Conservation (phyloP, 2,888 invertebrate genomes). For the Pammene aurita region DNA sequence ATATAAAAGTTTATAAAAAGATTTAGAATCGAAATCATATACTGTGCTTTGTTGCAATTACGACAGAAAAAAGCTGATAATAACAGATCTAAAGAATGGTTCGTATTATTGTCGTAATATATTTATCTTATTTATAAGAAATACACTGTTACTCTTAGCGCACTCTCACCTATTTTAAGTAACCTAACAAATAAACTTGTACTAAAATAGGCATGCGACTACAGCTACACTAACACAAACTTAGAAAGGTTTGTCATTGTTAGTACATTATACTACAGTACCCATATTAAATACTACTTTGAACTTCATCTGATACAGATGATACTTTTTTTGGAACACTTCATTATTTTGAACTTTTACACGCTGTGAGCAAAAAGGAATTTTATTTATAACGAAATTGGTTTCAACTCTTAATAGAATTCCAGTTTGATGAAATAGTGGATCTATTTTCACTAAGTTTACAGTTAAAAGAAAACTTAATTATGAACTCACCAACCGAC, state of each 20-base stretch:
- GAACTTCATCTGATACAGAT: conserved; percentile 82
- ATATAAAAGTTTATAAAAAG: neutral
- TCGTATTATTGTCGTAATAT: conserved; percentile 22
- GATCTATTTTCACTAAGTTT: conserved; percentile 12
- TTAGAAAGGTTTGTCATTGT: conserved; percentile 68
- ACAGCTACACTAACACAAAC: conserved; percentile 69
- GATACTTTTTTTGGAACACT: conserved; percentile 67
- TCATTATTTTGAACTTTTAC: conserved; percentile 67
- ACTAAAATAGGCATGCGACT: conserved; percentile 81
- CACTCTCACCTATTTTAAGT: conserved; percentile 71
- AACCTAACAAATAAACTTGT: conserved; percentile 75
- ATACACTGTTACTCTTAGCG: conserved; percentile 58
- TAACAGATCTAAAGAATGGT: conserved; percentile 4
- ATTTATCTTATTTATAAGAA: conserved; percentile 31
- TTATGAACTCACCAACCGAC: conserved; percentile 45
- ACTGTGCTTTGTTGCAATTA: neutral
- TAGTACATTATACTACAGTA: conserved; percentile 68
- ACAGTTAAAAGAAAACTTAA: conserved; percentile 48
- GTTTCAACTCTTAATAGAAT: conserved; percentile 43
- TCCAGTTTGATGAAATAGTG: conserved; percentile 29
- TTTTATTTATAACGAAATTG: conserved; percentile 50
- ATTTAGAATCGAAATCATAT: conserved; percentile 3
- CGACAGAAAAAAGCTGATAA: neutral
- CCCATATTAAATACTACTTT: conserved; percentile 64
- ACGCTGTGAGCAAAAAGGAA: conserved; percentile 67